These are phyloP conservation scores for Drosophila peninsularis DNA, from an alignment of 2,888 invertebrate genomes.

Conservation along the genomic window DNA sequence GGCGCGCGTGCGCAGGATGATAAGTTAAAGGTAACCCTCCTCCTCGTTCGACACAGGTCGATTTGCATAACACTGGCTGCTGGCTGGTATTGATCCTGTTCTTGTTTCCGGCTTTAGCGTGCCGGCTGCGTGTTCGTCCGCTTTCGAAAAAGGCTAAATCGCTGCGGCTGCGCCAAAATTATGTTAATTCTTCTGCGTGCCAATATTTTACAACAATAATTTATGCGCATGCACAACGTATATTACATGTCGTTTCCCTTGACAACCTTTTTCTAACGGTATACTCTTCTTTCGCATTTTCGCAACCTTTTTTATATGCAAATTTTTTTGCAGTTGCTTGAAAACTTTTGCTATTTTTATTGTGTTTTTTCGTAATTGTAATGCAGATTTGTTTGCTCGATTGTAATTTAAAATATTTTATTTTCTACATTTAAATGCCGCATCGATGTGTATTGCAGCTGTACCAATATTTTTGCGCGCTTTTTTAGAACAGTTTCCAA, in stretches of 20 bases:
- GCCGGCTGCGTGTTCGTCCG: constrained; percentile 17
- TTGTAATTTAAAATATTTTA: constrained; percentile 67
- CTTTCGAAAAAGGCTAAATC: constrained; percentile 23
- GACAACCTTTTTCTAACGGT: constrained; percentile 52
- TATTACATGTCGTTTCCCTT: constrained; percentile 59
- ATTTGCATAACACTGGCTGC: constrained; percentile 83
- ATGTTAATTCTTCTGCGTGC: constrained; percentile 70
- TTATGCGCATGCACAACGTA: constrained; percentile 72
- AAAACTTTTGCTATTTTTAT: constrained; percentile 68
- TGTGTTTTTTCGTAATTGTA: constrained; percentile 78
- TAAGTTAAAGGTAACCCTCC: constrained; percentile 56
- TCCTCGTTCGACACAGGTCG: constrained; percentile 72
- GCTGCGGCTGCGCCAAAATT: constrained; percentile 74
- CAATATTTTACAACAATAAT: constrained; percentile 73
- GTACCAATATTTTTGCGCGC: constrained; percentile 52
- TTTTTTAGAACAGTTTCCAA: constrained; percentile 28
- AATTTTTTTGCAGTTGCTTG: constrained; percentile 53
- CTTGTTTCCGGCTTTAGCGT: constrained; percentile 5
- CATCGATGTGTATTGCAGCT: constrained; percentile 65
- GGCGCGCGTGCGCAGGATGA: constrained; percentile 65
- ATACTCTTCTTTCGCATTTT: constrained; percentile 58
- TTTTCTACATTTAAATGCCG: constrained; percentile 71
- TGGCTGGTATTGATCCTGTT: constrained; percentile 46
- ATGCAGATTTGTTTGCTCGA: constrained; percentile 79
- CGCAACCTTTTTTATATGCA: constrained; percentile 69